Evolutionary conservation across 1,140 invertebrate species (phyloP), one percentile per base, ranked within the genome.

Genomic region (Oppia nitens): DNA sequence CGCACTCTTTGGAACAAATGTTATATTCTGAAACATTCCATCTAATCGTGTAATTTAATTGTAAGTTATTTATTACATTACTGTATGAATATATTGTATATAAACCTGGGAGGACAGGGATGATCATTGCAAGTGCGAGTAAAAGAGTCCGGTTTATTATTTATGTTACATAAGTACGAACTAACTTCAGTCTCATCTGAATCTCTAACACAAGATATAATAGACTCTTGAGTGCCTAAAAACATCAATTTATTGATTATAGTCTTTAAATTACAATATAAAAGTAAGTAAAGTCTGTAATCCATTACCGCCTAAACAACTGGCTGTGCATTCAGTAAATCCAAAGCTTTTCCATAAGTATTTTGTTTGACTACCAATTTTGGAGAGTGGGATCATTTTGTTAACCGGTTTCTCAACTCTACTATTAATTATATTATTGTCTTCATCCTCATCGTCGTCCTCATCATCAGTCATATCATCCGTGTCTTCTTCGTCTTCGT

Each of bases 61-160:
- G 52, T 51, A 50, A 28, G 23, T 48, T 17, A 47, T 21, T 40
- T 40, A 40, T 26, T 54, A 40, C 25, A 14, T 25, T 11, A 55
- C 17, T 17, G 11, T 47, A 50, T 57, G 12, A 57, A 57, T 14
- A 20, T 20, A 57, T 17, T 51, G 29, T 59, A 54, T 48, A 61
- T 59, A 65, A 69, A 73, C 61, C 66, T 63, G 6, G 76, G 72
- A 24, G 74, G 71, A 69, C 91, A 96, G 0, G 90, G 85, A 60
- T 88, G 81, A 66, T 92, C 88, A 68, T 95, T 95, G 72, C 91
- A 96, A 0, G 87, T 87, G 61, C 86, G 77, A n/a, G 88, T 85
- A 48, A 88, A 75, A 12, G 84, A 82, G 70, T 92, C 87, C 0
- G 90, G 91, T 68, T 88, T 85, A 0, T 81, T 81, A 57, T 84